These are phyloP conservation scores for Smutsia temminckii DNA, from an alignment of 2,797 vertebrate species.

Conservation along the genomic window DNA sequence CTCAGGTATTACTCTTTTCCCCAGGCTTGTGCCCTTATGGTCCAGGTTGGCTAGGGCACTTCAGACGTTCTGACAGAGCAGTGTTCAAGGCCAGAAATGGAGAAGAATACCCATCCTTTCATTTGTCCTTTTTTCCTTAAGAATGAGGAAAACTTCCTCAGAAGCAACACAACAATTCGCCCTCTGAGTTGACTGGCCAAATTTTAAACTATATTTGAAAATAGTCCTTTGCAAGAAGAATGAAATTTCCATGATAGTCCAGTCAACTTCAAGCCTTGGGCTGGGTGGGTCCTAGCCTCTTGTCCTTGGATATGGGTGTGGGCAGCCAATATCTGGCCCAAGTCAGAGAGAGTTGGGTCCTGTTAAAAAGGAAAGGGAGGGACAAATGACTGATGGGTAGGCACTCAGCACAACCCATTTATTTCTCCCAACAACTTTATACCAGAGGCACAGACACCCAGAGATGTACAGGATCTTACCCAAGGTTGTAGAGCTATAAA, in stretches of 20 bases:
- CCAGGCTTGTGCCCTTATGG: background rate
- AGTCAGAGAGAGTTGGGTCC: background rate
- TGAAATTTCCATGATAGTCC: background rate
- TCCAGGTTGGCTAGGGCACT: background rate
- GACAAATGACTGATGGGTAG: background rate
- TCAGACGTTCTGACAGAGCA: background rate
- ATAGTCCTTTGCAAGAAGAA: background rate
- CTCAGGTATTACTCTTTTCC: background rate
- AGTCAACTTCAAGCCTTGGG: background rate
- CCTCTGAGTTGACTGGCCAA: background rate
- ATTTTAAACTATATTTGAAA: background rate
- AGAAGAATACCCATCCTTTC: background rate
- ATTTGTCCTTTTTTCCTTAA: background rate
- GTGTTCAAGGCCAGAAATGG: background rate
- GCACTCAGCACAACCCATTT: background rate
- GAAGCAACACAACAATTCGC: background rate
- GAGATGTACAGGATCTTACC: background rate
- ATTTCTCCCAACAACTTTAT: background rate
- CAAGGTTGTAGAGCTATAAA: background rate
- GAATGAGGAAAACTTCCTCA: background rate
- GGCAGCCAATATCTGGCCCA: background rate
- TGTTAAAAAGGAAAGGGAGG: background rate
- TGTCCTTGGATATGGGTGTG: background rate
- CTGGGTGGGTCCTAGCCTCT: background rate
- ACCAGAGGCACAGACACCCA: background rate